Percentiles rank a stretch among this genome's conserved stretches.
These are phyloP conservation scores for Drosophila melanosoma DNA, from an alignment of 2,888 invertebrate species.

Conservation along the genomic window DNA sequence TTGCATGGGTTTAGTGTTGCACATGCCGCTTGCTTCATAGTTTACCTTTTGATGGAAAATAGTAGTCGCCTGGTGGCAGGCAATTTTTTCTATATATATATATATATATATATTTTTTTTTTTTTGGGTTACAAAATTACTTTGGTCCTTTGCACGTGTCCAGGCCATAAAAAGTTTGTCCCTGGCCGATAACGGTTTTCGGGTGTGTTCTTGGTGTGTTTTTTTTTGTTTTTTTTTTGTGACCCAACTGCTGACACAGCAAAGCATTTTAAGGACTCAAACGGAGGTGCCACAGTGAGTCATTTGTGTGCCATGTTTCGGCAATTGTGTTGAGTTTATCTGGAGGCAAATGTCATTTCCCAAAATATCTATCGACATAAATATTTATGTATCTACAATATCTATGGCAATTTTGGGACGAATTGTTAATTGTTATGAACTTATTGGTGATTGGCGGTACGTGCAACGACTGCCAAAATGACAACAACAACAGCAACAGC, in stretches of 20 bases:
- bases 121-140: constrained; percentile 23
- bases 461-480: constrained; percentile 55
- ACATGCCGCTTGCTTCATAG: constrained; percentile 28
- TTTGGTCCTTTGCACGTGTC: constrained; percentile 59
- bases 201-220: constrained; percentile 21
- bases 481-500: constrained; percentile 17
- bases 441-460: constrained; percentile 62
- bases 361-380: neutral
- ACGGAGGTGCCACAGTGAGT: constrained; percentile 29
- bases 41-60: constrained; percentile 29
- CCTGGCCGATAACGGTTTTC: constrained; percentile 34
- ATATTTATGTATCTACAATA: neutral
- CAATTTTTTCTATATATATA: neutral
- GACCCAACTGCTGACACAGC: constrained; percentile 59
- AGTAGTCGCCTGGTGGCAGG: constrained; percentile 17
- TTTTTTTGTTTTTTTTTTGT: neutral
- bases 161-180: constrained; percentile 63
- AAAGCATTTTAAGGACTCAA: constrained; percentile 18
- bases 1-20: constrained; percentile 5
- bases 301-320: constrained; percentile 43
- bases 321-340: constrained; percentile 58
- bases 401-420: constrained; percentile 45
- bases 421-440: constrained; percentile 75
- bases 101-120: neutral
- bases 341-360: constrained; percentile 31